Evolutionary conservation across 1,140 invertebrate genomes (phyloP), one percentile per base, ranked within the genome.

Genomic region (Drosophila bipectinata): DNA sequence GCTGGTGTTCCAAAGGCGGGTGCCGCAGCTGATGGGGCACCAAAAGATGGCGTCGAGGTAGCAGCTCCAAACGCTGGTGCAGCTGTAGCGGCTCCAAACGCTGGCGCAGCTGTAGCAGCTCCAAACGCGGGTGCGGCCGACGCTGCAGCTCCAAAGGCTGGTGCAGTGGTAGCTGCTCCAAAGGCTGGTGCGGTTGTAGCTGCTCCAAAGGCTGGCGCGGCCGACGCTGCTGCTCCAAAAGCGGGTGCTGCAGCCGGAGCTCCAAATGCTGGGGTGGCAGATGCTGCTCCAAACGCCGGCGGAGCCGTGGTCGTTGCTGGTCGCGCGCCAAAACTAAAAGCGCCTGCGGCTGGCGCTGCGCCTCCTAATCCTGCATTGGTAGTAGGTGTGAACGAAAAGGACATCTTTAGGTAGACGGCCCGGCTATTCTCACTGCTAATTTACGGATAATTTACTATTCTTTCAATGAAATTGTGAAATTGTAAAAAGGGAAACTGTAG

Each of bases 241-340:
- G 52, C 44, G 1, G 74, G 52, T 1, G 63, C n/a, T 1, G 61
- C 39, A 14, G 39, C 8, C 0, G 56, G 15, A 10, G 67, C 39
- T 3, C 72, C 72, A 24, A 75, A 78, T 0, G 54, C 44, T 1
- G 71, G 37, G 5, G 74, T 15, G 1, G 53, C 71, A 8, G 79
- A 51, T 2, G 71, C 64, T 0, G 60, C 60, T 32, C 41, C 37
- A 4, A 48, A 49, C 6, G 59, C 10, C 9, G 85, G 68, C 4
- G 71, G 73, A 5, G 73, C 63, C 28, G 47, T 76, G 12, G 76
- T 49, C 1, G 75, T 68, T 37, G 73, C 34, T 1, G 82, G 61
- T 41, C 76, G 72, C 72, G 80, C 80, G 59, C 90, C 87, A 88
- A 91, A 91, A 76, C 56, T 73, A n/a, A 90, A 90, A 1, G 14